Evolutionary conservation across 2,113 vertebrate species (phyloP).

Genomic region (Hypocryptadius cinnamomeus): DNA sequence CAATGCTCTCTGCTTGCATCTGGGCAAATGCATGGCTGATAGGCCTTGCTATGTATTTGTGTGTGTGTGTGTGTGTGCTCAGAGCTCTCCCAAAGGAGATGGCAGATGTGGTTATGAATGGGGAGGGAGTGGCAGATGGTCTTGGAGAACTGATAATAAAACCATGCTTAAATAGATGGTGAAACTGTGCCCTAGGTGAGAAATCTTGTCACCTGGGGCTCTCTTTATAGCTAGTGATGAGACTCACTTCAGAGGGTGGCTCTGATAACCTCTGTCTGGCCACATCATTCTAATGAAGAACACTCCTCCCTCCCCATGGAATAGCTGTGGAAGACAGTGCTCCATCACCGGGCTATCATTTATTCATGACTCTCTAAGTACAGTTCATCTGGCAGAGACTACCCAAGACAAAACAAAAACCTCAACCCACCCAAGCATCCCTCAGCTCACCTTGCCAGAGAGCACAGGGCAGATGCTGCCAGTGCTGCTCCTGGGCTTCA

Average conservation of each 20-base stretch:
- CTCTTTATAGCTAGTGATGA: neutral
- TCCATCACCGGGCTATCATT: accelerated
- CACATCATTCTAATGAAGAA: neutral
- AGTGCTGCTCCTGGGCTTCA: neutral
- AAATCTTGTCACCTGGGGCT: neutral
- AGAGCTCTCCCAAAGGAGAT: neutral
- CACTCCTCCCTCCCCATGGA: neutral
- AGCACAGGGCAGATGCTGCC: neutral
- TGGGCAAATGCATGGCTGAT: neutral
- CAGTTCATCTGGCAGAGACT: neutral
- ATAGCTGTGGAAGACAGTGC: neutral
- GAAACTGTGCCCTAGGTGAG: constrained; percentile 12
- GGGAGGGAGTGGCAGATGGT: constrained; percentile 15
- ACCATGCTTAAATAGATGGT: neutral
- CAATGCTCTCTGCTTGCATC: neutral
- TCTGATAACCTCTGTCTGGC: neutral
- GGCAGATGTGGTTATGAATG: neutral
- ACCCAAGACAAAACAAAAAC: neutral
- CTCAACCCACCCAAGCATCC: neutral
- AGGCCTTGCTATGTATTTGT: neutral
- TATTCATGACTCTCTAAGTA: constrained; percentile 12
- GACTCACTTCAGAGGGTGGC: neutral
- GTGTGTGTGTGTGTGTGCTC: neutral
- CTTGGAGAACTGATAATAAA: constrained; percentile 11
- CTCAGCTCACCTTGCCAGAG: neutral